phyloP scores from a whole-genome alignment of 2,113 vertebrate genomes.

The Tor tambroides region DNA sequence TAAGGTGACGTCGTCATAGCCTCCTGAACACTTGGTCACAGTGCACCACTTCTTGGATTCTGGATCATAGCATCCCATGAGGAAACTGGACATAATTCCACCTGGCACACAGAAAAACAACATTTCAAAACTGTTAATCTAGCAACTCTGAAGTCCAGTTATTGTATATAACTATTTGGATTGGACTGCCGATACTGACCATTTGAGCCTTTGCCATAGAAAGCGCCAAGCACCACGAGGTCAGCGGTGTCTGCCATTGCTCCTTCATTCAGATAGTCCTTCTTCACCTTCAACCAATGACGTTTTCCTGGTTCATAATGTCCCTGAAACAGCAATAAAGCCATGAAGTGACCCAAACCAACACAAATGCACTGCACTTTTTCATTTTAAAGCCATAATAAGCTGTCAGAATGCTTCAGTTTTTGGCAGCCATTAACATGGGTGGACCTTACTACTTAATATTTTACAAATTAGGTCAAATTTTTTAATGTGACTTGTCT shows the following conservation, averaged over 20 bases:
- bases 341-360: background rate
- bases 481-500: too few relatives aligned
- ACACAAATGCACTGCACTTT: background rate
- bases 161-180: background rate
- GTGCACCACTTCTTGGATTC: constrained; percentile 94
- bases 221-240: constrained; percentile 95
- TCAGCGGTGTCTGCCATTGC: constrained; percentile 98
- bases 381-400: background rate
- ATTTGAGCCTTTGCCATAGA: constrained; percentile 96
- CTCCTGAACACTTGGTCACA: constrained; percentile 94
- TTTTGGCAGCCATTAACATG: background rate
- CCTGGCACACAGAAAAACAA: constrained; percentile 70
- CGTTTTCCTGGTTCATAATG: constrained; percentile 94
- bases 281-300: constrained; percentile 99
- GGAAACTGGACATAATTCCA: constrained; percentile 98
- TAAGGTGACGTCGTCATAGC: constrained; percentile 92
- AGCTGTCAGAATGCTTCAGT: background rate
- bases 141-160: background rate
- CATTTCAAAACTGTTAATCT: background rate
- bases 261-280: constrained; percentile 96
- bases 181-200: constrained; percentile 70
- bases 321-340: constrained; percentile 72
- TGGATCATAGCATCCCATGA: constrained; percentile 97
- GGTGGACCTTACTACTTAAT: too few relatives aligned
- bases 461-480: too few relatives aligned